Percentiles rank a stretch among this genome's conserved stretches.
Conservation (phyloP, 2,797 vertebrate species). For the Arremon aurantiirostris region DNA sequence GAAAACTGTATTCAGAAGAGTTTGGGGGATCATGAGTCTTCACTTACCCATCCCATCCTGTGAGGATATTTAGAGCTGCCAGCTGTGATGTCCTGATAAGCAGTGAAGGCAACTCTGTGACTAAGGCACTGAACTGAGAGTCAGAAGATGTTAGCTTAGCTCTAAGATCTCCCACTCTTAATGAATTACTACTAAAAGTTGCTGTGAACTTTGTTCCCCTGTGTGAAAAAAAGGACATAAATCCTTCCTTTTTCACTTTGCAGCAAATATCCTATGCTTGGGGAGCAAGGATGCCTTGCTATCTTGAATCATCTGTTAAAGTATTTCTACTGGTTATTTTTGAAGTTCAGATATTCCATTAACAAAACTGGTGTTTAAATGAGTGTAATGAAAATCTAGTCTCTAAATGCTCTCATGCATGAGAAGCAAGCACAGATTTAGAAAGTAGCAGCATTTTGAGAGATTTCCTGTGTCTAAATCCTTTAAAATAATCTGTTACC, state of each 20-base stretch:
- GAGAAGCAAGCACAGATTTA: neutral
- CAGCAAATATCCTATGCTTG: neutral
- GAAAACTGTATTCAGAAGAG: constrained; percentile 24
- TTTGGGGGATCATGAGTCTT: neutral
- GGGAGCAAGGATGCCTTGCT: neutral
- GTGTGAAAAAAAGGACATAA: neutral
- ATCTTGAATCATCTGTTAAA: neutral
- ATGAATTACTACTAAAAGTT: neutral
- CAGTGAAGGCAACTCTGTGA: neutral
- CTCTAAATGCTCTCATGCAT: neutral
- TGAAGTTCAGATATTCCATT: neutral
- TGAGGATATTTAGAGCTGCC: neutral
- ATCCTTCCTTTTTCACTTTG: neutral
- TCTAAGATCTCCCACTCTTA: neutral
- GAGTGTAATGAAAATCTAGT: neutral
- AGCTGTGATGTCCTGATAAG: neutral
- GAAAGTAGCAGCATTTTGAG: neutral
- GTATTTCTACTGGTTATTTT: neutral
- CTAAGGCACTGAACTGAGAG: neutral
- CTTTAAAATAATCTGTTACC: neutral
- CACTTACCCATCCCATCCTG: neutral
- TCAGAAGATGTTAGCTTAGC: neutral
- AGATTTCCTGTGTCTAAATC: neutral
- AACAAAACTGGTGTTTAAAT: neutral
- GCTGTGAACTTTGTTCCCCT: neutral